These are phyloP conservation scores for Stichodactyla helianthus DNA, from an alignment of 64 coral and sea anemone species.

Conservation along the genomic window DNA sequence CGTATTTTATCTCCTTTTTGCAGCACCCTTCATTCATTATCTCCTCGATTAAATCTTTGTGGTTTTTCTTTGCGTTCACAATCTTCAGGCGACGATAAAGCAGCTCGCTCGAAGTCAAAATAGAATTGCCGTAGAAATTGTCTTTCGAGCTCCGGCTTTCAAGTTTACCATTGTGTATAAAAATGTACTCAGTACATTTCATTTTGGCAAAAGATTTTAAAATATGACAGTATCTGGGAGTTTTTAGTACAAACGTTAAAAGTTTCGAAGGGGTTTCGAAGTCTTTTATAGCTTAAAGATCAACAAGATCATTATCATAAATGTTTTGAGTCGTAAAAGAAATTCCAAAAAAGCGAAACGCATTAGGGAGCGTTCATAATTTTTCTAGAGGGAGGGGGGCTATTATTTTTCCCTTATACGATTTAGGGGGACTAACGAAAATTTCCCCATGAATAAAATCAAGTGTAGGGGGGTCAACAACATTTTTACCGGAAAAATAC, in stretches of 20 bases:
- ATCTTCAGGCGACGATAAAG: not conserved
- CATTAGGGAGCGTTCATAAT: no score
- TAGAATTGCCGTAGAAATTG: not conserved
- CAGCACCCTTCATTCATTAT: not conserved
- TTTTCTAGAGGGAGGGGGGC: no score
- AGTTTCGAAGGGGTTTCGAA: not conserved
- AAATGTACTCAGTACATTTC: constrained; percentile 23
- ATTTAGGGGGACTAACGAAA: no score
- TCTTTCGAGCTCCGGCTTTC: not conserved
- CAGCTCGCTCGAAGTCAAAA: not conserved
- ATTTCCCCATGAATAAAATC: no score
- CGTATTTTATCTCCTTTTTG: not conserved
- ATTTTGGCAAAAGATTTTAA: not conserved
- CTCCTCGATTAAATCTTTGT: constrained; percentile 11
- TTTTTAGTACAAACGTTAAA: not conserved
- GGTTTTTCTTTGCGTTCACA: not conserved
- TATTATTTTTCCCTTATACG: no score
- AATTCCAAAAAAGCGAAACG: not conserved
- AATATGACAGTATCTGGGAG: not conserved
- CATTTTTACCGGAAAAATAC: no score
- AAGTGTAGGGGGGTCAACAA: no score
- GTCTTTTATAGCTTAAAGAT: not conserved
- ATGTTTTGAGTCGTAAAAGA: not conserved
- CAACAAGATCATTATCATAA: not conserved
- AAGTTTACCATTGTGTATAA: constrained; percentile 17